Base-by-base conservation (phyloP, 2,113 vertebrate genomes). In the Syngnathus typhle region DNA sequence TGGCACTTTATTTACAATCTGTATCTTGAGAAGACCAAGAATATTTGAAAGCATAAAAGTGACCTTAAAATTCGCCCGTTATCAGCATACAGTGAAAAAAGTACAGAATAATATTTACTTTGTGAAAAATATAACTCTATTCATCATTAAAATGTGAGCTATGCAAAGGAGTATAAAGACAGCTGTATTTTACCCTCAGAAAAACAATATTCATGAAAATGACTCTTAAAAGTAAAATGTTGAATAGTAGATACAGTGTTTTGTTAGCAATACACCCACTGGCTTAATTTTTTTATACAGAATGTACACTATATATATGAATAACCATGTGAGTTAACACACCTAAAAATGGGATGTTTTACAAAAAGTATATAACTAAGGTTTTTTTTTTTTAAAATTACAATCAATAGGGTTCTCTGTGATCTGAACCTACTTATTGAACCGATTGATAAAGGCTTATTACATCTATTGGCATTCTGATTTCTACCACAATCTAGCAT, bases 81-180 rank as follows among this genome's bases (percentile, higher is more conserved):
- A 27, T 87, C 89, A 77, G 84, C 84, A 84, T 82, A 91, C 87
- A 89, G 90, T 87, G 81, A 85, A 89, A 85, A 89, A 86, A 90
- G 88, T 94, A 93, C 90, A 91, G 88, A 91, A 92, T 87, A 91
- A 92, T 91, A 94, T 93, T 93, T 93, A 90, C 92, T 91, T 92
- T 93, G 92, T 94, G 94, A 98, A 98, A 98, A 98, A 98, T 96
- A 96, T 92, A 95, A 89, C 94, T 91, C 91, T 95, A 93, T 94
- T 90, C 92, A 90, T 94, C 92, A 64, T 47, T 85, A 87, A 88
- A 87, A 80, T 78, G 82, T 73, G 69, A 71, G 56, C 74, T 84
- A 82, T 81, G 70, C 76, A 87, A 86, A 80, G 75, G 77, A 82
- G 89, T 93, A 93, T 90, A 94, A 94, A 94, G 87, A 89, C 91